A percentile compares a stretch with the other conserved stretches of the same genome.
Evolutionary conservation across 2,113 vertebrate species (phyloP).

Genomic region (Bubalus kerabau): DNA sequence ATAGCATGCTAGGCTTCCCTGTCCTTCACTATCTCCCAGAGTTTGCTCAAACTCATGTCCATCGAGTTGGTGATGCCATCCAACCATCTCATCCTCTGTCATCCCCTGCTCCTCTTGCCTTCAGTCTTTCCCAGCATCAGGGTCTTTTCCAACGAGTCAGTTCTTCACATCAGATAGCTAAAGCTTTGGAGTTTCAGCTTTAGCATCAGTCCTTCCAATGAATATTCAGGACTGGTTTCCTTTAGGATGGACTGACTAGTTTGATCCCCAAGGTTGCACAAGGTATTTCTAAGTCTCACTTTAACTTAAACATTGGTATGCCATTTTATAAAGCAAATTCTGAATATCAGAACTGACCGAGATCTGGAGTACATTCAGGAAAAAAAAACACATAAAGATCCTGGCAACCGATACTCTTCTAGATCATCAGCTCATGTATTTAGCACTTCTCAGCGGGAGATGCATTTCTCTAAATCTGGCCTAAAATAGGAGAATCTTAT

Average conservation of each 20-base stretch:
- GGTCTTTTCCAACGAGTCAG: neutral
- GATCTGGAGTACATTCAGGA: neutral
- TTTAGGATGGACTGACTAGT: neutral
- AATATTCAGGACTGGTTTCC: neutral
- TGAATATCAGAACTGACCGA: neutral
- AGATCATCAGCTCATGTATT: neutral
- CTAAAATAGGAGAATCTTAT: neutral
- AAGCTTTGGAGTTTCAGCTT: neutral
- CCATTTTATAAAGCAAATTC: neutral
- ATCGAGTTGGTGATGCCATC: fast-evolving
- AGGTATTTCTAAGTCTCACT: neutral
- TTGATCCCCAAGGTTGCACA: neutral
- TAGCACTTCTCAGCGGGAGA: neutral
- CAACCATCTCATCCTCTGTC: neutral
- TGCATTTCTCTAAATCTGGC: neutral
- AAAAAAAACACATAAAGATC: neutral
- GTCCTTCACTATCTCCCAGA: neutral
- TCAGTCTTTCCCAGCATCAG: neutral
- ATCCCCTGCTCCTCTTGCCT: neutral
- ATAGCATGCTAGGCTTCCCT: fast-evolving
- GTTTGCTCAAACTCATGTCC: neutral
- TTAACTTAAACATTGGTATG: neutral
- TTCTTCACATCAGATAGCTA: neutral
- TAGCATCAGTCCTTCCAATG: neutral
- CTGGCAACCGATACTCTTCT: neutral